Conservation (phyloP, 2,888 invertebrate genomes). For the Opisthograptis luteolata region DNA sequence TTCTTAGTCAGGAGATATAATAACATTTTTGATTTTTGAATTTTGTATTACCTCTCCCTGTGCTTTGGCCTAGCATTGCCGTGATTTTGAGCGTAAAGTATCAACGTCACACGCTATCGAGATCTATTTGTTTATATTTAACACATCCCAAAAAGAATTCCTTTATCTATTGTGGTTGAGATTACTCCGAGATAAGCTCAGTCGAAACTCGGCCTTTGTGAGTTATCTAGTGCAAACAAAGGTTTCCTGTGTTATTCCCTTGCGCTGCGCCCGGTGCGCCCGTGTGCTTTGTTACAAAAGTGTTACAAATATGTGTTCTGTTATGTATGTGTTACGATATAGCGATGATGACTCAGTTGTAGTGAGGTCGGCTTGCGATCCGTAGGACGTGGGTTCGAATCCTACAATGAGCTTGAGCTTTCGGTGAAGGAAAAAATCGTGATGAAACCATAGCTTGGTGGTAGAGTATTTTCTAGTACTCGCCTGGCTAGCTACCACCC, state of each 20-base stretch:
- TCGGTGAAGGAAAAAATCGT: too few species aligned
- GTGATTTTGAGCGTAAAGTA: not conserved
- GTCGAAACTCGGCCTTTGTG: slow-evolving; percentile 74
- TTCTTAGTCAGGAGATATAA: too few species aligned
- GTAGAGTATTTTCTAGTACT: too few species aligned
- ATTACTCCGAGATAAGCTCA: slow-evolving; percentile 70
- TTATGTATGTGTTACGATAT: slow-evolving; percentile 15
- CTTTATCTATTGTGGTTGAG: slow-evolving; percentile 70
- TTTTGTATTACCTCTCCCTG: too few species aligned
- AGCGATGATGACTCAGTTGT: slow-evolving; percentile 25
- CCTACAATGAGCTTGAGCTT: too few species aligned
- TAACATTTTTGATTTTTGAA: too few species aligned
- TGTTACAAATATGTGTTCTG: slow-evolving; percentile 17
- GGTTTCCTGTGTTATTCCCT: slow-evolving; percentile 70
- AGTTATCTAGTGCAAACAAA: slow-evolving; percentile 79
- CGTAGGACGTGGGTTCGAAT: too few species aligned
- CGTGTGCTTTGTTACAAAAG: slow-evolving; percentile 28
- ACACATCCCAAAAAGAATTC: slow-evolving; percentile 75
- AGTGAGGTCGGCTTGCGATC: slow-evolving; percentile 12
- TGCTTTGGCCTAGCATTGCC: too few species aligned
- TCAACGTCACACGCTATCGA: slow-evolving; percentile 19
- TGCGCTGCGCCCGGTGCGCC: too few species aligned
- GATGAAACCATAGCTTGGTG: too few species aligned
- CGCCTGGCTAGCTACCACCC: too few species aligned
- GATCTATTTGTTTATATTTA: slow-evolving; percentile 71